phyloP scores from a whole-genome alignment of 1,140 invertebrate species.

The Drosophila bocki region DNA sequence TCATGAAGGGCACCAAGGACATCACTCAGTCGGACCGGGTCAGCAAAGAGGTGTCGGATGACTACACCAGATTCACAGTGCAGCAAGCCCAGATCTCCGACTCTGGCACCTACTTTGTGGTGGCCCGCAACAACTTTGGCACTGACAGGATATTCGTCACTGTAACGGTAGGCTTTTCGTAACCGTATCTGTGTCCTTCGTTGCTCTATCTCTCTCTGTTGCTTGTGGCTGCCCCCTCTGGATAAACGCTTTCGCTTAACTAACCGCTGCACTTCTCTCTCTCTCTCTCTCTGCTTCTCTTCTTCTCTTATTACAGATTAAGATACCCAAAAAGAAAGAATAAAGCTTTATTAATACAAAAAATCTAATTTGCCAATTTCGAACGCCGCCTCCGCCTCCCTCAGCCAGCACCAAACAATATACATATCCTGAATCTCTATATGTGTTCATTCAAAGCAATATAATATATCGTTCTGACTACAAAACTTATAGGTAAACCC shows the following conservation, averaged over 20 bases:
- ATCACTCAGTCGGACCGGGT: constrained; percentile 91
- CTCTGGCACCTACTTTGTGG: constrained; percentile 96
- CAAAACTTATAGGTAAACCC: constrained; percentile 87
- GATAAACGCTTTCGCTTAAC: constrained; percentile 63
- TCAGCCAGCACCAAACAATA: constrained; percentile 32
- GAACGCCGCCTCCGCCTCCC: constrained; percentile 54
- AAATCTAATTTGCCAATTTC: constrained; percentile 65
- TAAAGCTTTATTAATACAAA: constrained; percentile 67
- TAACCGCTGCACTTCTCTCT: constrained; percentile 53
- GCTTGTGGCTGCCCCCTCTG: constrained; percentile 46
- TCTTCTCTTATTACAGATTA: constrained; percentile 73
- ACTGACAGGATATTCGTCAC: constrained; percentile 94
- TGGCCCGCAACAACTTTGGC: constrained; percentile 96
- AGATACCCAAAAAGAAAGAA: constrained; percentile 85
- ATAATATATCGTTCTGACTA: constrained; percentile 76
- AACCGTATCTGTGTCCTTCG: not conserved
- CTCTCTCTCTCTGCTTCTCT: constrained; percentile 45
- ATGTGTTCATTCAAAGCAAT: constrained; percentile 76
- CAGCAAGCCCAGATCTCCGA: constrained; percentile 94
- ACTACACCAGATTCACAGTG: constrained; percentile 94
- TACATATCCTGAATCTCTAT: constrained; percentile 65
- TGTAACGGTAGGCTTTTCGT: constrained; percentile 87
- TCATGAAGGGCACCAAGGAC: constrained; percentile 94
- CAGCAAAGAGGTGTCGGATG: constrained; percentile 92
- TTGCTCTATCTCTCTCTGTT: not conserved